A percentile compares a stretch with the other conserved stretches of the same genome.
phyloP scores from a whole-genome alignment of 2,113 vertebrate genomes.

The Dolichallabes microphthalmus region DNA sequence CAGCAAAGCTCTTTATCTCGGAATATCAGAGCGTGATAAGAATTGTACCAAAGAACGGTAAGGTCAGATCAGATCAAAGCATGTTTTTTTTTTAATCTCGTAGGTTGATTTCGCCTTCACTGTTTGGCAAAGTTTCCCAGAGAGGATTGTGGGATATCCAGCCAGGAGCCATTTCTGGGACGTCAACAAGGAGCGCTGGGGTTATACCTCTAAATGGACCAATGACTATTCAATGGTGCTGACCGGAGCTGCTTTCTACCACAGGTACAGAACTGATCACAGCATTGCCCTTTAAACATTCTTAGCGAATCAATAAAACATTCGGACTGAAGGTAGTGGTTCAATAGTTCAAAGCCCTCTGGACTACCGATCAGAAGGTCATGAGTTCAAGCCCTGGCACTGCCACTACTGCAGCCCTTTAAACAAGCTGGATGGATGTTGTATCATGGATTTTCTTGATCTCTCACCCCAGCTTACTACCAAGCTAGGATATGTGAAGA shows the following conservation, averaged over 20 bases:
- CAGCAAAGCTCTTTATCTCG: background rate
- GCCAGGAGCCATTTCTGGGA: conserved; percentile 99
- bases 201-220: conserved; percentile 99
- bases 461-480: background rate
- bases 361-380: background rate
- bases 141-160: conserved; percentile 96
- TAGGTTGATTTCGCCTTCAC: conserved; percentile 99
- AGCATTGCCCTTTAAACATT: too few species aligned
- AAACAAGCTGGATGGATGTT: too few species aligned
- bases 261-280: conserved; percentile 75
- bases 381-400: background rate
- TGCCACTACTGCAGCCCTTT: background rate
- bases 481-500: background rate
- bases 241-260: conserved; percentile 98
- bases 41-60: background rate
- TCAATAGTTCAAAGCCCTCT: background rate
- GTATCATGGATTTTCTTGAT: background rate
- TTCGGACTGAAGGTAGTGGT: background rate
- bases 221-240: conserved; percentile 99
- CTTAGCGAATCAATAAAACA: too few species aligned
- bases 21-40: background rate
- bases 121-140: conserved; percentile 97
- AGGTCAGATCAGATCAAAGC: background rate
- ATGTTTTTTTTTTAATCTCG: background rate
- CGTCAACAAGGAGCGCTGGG: conserved; percentile 93